These are phyloP conservation scores for Junonia oenone DNA, from an alignment of 2,888 invertebrate genomes.

Conservation along the genomic window DNA sequence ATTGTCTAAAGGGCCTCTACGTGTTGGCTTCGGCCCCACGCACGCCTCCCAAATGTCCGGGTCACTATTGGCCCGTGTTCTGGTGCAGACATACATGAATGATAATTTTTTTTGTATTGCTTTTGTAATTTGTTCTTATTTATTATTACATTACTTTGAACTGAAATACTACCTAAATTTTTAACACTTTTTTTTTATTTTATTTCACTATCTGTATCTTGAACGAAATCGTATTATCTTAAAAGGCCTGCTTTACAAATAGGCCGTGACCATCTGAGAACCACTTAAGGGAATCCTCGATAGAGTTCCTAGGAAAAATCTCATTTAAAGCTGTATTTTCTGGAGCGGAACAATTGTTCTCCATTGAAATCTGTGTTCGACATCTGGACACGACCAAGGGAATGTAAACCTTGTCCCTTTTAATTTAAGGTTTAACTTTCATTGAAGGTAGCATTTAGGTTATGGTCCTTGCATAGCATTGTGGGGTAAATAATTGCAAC, in stretches of 20 bases:
- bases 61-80: too few relatives aligned
- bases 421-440: too few relatives aligned
- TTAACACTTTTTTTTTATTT: not conserved
- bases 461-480: constrained; percentile 3
- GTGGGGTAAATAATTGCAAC: constrained; percentile 22
- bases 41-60: too few relatives aligned
- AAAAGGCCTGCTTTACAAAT: constrained; percentile 6
- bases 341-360: constrained; percentile 27
- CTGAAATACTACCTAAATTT: too few relatives aligned
- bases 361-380: constrained; percentile 24
- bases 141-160: too few relatives aligned
- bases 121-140: too few relatives aligned
- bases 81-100: too few relatives aligned
- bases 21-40: too few relatives aligned
- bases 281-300: constrained; percentile 7
- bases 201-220: not conserved
- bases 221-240: not conserved
- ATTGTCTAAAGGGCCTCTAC: too few relatives aligned
- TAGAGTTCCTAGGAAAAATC: constrained; percentile 22
- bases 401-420: too few relatives aligned
- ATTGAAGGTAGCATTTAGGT: too few relatives aligned
- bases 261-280: constrained; percentile 15
- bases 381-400: constrained; percentile 3
- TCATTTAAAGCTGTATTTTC: constrained; percentile 23
- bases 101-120: too few relatives aligned